Evolutionary conservation across 2,888 invertebrate genomes (phyloP).

Genomic region (Lepidochrysops patricia): DNA sequence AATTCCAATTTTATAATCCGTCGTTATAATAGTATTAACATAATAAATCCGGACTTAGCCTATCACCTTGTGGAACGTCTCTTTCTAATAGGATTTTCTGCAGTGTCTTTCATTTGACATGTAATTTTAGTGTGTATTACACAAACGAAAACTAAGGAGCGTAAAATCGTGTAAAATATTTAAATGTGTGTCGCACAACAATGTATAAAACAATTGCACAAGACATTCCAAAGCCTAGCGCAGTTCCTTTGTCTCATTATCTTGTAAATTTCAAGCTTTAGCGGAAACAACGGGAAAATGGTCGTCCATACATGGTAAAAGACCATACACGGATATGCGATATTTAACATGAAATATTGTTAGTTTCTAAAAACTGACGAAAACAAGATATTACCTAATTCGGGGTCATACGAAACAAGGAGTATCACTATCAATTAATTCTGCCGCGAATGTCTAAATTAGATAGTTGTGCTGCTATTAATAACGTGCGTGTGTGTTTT

Average conservation of each 20-base stretch:
- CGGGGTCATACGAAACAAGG: not conserved
- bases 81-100: not conserved
- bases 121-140: not conserved
- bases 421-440: not conserved
- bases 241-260: constrained; percentile 4
- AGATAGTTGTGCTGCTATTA: not conserved
- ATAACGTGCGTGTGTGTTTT: not conserved
- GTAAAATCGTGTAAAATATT: not conserved
- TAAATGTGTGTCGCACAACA: not conserved
- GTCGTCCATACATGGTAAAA: not conserved
- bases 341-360: not conserved
- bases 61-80: not conserved
- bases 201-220: not conserved
- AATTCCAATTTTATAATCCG: not conserved
- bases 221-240: not conserved
- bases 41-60: not conserved
- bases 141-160: not conserved
- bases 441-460: not conserved
- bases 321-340: not conserved
- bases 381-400: not conserved
- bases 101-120: not conserved
- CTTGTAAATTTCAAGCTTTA: not conserved
- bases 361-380: not conserved
- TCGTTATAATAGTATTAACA: too few species aligned
- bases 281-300: not conserved